Evolutionary conservation across 2,113 vertebrate species (phyloP).

Genomic region (Ursus arctos): DNA sequence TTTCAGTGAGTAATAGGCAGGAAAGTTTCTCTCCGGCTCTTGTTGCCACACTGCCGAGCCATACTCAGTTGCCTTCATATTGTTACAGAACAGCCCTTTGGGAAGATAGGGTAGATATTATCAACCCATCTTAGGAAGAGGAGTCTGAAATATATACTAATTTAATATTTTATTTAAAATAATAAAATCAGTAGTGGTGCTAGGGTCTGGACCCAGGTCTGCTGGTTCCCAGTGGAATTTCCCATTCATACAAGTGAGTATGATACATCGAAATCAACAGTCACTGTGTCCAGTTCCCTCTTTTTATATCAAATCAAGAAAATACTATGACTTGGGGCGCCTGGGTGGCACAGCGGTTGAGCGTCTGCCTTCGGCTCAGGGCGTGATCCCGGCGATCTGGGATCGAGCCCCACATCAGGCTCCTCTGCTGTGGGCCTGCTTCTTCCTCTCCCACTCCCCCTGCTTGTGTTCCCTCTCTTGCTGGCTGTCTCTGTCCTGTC

Average conservation of each 20-base stretch:
- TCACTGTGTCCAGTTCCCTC: neutral
- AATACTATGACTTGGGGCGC: neutral
- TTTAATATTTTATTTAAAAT: neutral
- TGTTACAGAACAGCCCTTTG: neutral
- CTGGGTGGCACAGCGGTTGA: no score
- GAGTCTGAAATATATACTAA: neutral
- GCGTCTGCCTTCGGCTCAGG: no score
- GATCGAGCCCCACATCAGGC: no score
- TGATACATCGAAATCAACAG: neutral
- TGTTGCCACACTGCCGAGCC: neutral
- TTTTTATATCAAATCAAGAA: constrained; percentile 35
- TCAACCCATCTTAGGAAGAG: neutral
- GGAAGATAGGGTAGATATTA: neutral
- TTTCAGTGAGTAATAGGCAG: neutral
- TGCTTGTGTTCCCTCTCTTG: no score
- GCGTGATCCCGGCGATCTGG: no score
- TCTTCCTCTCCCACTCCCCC: no score
- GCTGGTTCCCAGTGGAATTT: neutral
- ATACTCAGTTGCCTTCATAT: neutral
- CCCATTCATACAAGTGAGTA: neutral
- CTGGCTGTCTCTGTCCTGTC: no score
- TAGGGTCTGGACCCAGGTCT: neutral
- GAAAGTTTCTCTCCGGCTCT: neutral
- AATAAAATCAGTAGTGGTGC: neutral
- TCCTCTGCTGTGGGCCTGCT: no score